Percentiles rank a stretch among this genome's conserved stretches.
phyloP scores from a whole-genome alignment of 1,140 invertebrate species.

The Caenorhabditis brenneri region DNA sequence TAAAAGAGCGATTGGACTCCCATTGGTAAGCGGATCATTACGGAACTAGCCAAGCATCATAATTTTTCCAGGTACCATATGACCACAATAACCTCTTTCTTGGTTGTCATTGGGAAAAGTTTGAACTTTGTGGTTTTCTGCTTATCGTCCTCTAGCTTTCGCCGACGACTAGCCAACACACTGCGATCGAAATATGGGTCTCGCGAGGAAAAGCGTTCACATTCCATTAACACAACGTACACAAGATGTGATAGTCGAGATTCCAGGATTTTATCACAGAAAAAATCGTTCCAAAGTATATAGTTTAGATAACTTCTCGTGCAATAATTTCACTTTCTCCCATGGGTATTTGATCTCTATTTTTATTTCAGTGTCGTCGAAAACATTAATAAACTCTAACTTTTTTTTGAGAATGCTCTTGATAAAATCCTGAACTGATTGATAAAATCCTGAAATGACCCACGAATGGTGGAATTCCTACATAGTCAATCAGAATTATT shows the following conservation, averaged over 20 bases:
- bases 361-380: too few species aligned
- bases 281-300: constrained; percentile 53
- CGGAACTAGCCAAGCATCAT: neutral
- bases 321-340: constrained; percentile 10
- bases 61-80: constrained; percentile 54
- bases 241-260: constrained; percentile 41
- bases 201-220: constrained; percentile 41
- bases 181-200: constrained; percentile 24
- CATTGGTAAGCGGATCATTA: constrained; percentile 18
- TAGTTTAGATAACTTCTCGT: neutral
- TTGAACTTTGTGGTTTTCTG: constrained; percentile 59
- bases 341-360: constrained; percentile 8
- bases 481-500: too few species aligned
- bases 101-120: constrained; percentile 55
- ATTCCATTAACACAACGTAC: constrained; percentile 28
- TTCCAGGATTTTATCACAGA: constrained; percentile 33
- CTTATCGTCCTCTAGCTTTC: constrained; percentile 53
- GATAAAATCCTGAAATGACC: too few species aligned
- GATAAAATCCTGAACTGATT: too few species aligned
- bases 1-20: neutral
- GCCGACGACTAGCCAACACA: constrained; percentile 40
- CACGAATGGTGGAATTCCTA: too few species aligned
- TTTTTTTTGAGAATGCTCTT: too few species aligned
- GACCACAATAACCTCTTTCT: constrained; percentile 48
- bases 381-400: too few species aligned